Evolutionary conservation across 2,888 invertebrate genomes (phyloP), one percentile per base, ranked within the genome.

Genomic region (Liodrosophila aerea): DNA sequence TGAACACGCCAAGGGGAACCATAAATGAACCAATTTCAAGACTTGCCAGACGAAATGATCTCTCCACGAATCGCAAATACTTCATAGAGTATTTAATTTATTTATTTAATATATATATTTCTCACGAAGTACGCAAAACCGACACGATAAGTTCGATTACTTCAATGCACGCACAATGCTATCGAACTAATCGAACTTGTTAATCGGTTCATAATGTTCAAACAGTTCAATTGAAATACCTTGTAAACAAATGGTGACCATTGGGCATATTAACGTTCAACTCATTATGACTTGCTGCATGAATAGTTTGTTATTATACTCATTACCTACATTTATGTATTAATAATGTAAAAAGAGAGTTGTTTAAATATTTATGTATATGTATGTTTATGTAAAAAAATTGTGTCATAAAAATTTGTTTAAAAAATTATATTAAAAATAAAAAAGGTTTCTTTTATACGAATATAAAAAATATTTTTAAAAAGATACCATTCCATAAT

Each of bases 21-120:
- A 5, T n/a, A 9, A 16, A 31, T 34, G 9, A 9, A 37, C 15
- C 4, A 45, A n/a, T 39, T 7, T 49, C 3, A 46, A 16, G 22
- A 70, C 70, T 70, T 73, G 68, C 70, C 73, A 70, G 36, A 1
- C 63, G 73, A 31, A 70, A 11, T 33, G 50, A 43, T 12, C 34
- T 46, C n/a, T 54, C 45, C 13, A 37, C 60, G 37, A 31, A 36
- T 4, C 45, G 45, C 49, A 69, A 66, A 49, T 40, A 61, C 52
- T 63, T 70, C 70, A 70, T 70, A 44, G 45, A 66, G 22, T 30
- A 18, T 13, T 15, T 56, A 15, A 46, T 36, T 12, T 40, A 44
- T 22, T 43, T 36, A 11, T n/a, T 39, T 43, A 27, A 44, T 40
- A 31, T 43, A 34, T n/a, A 12, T 44, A 12, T 49, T 29, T 33